These are phyloP conservation scores for Nibea coibor DNA, from an alignment of 2,113 vertebrate species.

Conservation along the genomic window DNA sequence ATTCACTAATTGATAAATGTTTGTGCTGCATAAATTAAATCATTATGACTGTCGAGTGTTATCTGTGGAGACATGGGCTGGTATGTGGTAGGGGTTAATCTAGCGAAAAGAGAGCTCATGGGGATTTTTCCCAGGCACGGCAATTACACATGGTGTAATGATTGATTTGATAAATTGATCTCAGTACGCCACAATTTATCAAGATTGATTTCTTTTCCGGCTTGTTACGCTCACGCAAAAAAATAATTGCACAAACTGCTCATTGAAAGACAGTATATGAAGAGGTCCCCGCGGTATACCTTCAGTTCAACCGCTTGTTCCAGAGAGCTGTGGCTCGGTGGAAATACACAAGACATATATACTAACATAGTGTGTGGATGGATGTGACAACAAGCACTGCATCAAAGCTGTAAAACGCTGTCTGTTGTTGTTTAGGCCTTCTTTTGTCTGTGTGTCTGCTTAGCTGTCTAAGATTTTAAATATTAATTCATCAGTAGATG, in stretches of 20 bases:
- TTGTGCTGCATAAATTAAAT: constrained; percentile 59
- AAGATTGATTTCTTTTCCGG: constrained; percentile 48
- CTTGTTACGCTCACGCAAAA: constrained; percentile 20
- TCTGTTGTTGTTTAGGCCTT: constrained; percentile 39
- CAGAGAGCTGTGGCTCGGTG: background rate
- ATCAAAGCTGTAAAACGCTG: constrained; percentile 28
- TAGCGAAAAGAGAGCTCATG: constrained; percentile 22
- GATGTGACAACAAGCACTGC: constrained; percentile 26
- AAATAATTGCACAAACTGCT: constrained; percentile 34
- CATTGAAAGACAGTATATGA: constrained; percentile 4
- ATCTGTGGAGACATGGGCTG: constrained; percentile 4
- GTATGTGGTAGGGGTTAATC: constrained; percentile 41
- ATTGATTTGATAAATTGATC: constrained; percentile 29
- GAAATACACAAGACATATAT: background rate
- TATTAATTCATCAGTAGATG: constrained; percentile 27
- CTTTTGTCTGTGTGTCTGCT: constrained; percentile 41
- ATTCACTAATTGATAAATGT: constrained; percentile 51
- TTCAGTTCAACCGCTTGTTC: background rate
- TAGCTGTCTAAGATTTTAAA: constrained; percentile 9
- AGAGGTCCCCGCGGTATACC: background rate
- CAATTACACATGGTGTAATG: constrained; percentile 37
- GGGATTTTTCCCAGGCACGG: background rate
- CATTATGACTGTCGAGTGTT: constrained; percentile 22
- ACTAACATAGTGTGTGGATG: constrained; percentile 6
- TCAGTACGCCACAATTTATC: constrained; percentile 28